Percentiles rank a stretch among this genome's conserved stretches.
phyloP scores from a whole-genome alignment of 1,140 invertebrate genomes.

The Lanistes nyassanus region DNA sequence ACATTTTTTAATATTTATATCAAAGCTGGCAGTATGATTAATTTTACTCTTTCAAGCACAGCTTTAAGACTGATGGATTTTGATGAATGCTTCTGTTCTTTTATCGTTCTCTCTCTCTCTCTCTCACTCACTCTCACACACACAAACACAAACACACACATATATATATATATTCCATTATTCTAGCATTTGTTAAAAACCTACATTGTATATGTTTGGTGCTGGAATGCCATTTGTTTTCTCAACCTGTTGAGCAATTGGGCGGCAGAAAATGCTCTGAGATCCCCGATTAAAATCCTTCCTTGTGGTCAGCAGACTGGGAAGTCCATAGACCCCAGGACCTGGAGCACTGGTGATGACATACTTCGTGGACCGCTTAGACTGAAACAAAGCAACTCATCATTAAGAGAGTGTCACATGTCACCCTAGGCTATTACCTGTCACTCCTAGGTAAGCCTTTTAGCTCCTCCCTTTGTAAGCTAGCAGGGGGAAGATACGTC shows the following conservation, averaged over 20 bases:
- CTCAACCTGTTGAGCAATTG: slow-evolving; percentile 51
- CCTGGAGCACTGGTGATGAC: slow-evolving; percentile 52
- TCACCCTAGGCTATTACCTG: no score
- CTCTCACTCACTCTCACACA: not conserved
- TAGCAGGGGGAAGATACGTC: no score
- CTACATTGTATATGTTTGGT: slow-evolving; percentile 59
- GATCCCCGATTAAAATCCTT: slow-evolving; percentile 57
- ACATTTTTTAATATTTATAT: no score
- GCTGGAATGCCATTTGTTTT: slow-evolving; percentile 52
- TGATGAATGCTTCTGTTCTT: no score
- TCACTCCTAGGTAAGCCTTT: no score
- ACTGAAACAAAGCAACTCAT: slow-evolving; percentile 36
- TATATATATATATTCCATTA: not conserved
- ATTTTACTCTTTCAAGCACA: no score
- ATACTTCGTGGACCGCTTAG: slow-evolving; percentile 43
- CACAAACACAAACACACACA: not conserved
- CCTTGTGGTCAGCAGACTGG: slow-evolving; percentile 46
- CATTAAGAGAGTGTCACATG: no score
- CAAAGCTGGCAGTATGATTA: no score
- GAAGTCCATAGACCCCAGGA: slow-evolving; percentile 57
- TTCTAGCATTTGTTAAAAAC: not conserved
- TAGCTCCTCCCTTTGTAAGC: no score
- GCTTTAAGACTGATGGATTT: no score
- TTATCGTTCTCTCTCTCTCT: no score
- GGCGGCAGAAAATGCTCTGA: slow-evolving; percentile 56